Conservation (phyloP, 2,888 invertebrate genomes). For the Drymonia ruficornis region DNA sequence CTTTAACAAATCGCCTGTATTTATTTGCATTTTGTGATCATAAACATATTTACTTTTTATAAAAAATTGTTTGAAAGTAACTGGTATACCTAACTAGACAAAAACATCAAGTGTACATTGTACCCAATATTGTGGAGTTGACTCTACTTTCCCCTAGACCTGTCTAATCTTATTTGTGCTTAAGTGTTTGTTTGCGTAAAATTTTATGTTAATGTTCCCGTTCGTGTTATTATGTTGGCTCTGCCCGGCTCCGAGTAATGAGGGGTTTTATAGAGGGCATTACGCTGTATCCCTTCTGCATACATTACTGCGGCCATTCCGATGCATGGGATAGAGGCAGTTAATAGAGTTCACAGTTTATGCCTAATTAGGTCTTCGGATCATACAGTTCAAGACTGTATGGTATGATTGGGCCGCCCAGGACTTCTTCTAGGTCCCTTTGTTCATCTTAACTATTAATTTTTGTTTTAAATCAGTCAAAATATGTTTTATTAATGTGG, state of each 20-base stretch:
- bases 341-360: background rate
- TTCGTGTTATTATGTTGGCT: constrained; percentile 2
- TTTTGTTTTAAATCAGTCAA: too few relatives aligned
- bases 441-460: too few relatives aligned
- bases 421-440: too few relatives aligned
- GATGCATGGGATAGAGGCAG: background rate
- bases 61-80: background rate
- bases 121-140: background rate
- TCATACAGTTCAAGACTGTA: too few relatives aligned
- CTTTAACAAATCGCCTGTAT: too few relatives aligned
- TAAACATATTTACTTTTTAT: too few relatives aligned
- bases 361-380: background rate
- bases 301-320: background rate
- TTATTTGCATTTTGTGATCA: too few relatives aligned
- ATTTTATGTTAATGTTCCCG: constrained; percentile 3
- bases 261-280: background rate
- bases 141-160: background rate
- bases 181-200: constrained; percentile 4
- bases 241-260: background rate
- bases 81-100: too few relatives aligned
- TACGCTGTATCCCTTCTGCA: background rate
- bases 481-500: too few relatives aligned
- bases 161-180: constrained; percentile 2
- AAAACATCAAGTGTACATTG: too few relatives aligned
- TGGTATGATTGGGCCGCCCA: too few relatives aligned